Conservation (phyloP, 2,888 invertebrate genomes). For the Drosophila conformis region DNA sequence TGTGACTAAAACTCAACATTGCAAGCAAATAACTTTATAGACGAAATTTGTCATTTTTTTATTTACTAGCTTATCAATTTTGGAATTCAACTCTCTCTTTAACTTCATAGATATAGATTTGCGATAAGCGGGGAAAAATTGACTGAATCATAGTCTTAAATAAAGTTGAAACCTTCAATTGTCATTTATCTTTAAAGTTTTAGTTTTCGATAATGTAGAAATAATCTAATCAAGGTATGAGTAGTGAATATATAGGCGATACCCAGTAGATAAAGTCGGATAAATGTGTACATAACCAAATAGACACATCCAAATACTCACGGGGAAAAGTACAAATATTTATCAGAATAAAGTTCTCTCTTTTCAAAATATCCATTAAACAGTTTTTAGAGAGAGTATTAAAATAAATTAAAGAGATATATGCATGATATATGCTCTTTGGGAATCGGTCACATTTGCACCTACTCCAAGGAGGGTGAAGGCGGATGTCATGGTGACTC, state of each 20-base stretch:
- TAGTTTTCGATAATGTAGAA: slow-evolving; percentile 4
- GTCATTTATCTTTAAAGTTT: background rate
- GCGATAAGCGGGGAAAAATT: slow-evolving; percentile 14
- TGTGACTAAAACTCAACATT: slow-evolving; percentile 19
- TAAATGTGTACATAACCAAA: background rate
- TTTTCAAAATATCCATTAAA: too few relatives aligned
- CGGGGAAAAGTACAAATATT: background rate
- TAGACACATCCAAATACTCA: too few relatives aligned
- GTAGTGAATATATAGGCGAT: background rate
- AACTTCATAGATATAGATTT: slow-evolving; percentile 5
- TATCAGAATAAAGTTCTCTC: background rate
- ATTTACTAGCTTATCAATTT: slow-evolving; percentile 8
- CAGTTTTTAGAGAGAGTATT: background rate
- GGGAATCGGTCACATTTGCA: slow-evolving; percentile 87
- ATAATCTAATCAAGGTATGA: slow-evolving; percentile 1
- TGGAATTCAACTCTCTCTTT: slow-evolving; percentile 9
- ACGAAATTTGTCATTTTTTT: slow-evolving; percentile 17
- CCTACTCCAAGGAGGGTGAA: slow-evolving; percentile 86
- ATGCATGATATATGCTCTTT: slow-evolving; percentile 74
- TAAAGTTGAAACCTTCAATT: background rate
- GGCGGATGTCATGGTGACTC: slow-evolving; percentile 84
- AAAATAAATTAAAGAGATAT: too few relatives aligned
- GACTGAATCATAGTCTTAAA: slow-evolving; percentile 24
- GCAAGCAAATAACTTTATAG: slow-evolving; percentile 12
- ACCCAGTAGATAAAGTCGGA: background rate